Evolutionary conservation across 2,797 vertebrate species (phyloP), one percentile per base, ranked within the genome.

Genomic region (Trachurus trachurus): DNA sequence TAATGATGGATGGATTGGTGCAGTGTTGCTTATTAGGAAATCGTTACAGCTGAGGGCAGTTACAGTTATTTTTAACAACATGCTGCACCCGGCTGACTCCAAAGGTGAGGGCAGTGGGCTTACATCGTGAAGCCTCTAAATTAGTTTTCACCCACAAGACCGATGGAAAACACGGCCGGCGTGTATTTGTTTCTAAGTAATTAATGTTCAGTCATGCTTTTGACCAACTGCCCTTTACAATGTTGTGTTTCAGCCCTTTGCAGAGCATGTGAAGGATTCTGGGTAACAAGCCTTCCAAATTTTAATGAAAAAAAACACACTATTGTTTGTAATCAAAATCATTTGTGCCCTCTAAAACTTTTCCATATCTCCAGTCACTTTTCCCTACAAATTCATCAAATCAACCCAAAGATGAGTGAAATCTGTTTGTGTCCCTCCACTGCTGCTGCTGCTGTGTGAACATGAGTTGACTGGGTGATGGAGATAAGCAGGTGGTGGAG

Each of bases 31-130:
- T 21, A 60, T 60, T 60, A 60, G 37, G 19, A 37, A n/a, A 17
- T n/a, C 37, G 56, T 37, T 58, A 11, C 39, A 61, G 58, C 19
- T 60, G 37, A 40, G 58, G 6, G 57, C 57, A 40, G 19, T 39
- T 59, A 39, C 19, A 61, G 44, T 63, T 47, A 44, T 61, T 60
- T 57, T 10, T 37, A 62, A 62, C 40, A 17, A 42, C 9, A 17
- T 2, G 39, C 66, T 68, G 16, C 21, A 47, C 7, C 12, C 3
- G 56, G n/a, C 60, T 70, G 21, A 39, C 31, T 34, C n/a, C 4
- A 4, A 12, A 53, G 37, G n/a, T 37, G 12, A 13, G 37, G 11
- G 19, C 5, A 40, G 19, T 4, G 37, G 19, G 31, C 17, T 34
- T 15, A 44, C 42, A 44, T 44, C 13, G 42, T 44, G 13, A 44